A percentile compares a stretch with the other conserved stretches of the same genome.
Evolutionary conservation across 2,797 vertebrate species (phyloP).

Genomic region (Otus scops): DNA sequence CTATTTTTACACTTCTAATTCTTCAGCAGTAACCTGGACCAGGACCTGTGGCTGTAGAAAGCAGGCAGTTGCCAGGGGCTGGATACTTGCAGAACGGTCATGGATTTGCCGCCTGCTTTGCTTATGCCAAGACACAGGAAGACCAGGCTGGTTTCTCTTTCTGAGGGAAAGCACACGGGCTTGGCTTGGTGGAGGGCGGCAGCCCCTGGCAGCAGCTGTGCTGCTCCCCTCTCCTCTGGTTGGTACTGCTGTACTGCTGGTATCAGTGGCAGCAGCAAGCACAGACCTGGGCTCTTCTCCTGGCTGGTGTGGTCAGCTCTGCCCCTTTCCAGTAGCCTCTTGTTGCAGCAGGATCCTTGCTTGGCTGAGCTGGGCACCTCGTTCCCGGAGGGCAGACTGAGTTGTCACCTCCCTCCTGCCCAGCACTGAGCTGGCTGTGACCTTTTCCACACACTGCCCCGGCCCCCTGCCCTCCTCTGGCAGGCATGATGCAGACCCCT

Average conservation of each 20-base stretch:
- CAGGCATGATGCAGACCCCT: not conserved
- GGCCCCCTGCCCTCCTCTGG: not conserved
- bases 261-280: not conserved
- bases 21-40: not conserved
- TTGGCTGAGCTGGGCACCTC: not conserved
- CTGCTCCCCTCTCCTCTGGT: not conserved
- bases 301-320: not conserved
- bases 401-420: not conserved
- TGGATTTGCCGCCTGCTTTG: not conserved
- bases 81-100: not conserved
- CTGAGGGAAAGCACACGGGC: not conserved
- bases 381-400: fast-evolving
- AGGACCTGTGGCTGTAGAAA: not conserved
- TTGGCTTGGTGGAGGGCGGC: fast-evolving
- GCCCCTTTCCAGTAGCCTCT: not conserved
- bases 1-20: not conserved
- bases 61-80: not conserved
- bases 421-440: not conserved
- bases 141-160: not conserved
- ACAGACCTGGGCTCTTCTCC: not conserved
- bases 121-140: not conserved
- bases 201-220: not conserved
- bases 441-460: not conserved
- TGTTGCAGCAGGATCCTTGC: not conserved
- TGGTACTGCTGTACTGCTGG: no score